Base-by-base conservation (phyloP, 2,888 invertebrate species). In the Spilosoma lubricipeda region DNA sequence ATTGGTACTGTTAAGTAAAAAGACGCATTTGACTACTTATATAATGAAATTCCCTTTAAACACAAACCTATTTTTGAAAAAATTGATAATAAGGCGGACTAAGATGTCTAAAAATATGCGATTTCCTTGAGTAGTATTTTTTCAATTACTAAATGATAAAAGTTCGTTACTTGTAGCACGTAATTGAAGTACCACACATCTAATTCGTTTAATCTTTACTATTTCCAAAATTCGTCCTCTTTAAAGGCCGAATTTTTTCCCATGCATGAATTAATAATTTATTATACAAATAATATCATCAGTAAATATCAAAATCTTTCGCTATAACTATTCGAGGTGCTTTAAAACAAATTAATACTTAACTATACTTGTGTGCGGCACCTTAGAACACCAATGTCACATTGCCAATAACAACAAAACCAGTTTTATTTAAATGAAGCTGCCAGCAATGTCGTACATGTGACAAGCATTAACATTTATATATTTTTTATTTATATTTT, bases 381-480 rank as follows among this genome's bases (percentile, higher is more conserved):
- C 52, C 70, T 65, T 65, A 52, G 70, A 67, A 75, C 72, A 72
- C 75, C 30, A 36, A 64, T 39, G 20, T n/a, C 15, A 33, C 48
- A 23, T 9, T 8, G 59, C 39, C 36, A 45, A 72, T 69, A 56
- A 69, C 59, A 3, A 36, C 74, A 67, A 79, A 84, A 75, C 73
- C 67, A 76, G 81, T 82, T 85, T 81, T 81, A n/a, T 81, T 66
- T 73, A 70, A 72, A 27, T 30, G 65, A 81, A 83, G 75, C 75
- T 66, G 63, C 70, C 76, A 77, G 77, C 79, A 75, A 74, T 73
- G 75, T 72, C 74, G 74, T 77, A 77, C 75, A 77, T 75, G 45
- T 77, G 72, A 78, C 75, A 84, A 84, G 84, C 84, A 48, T 78
- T 79, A 84, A 84, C 85, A 84, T 83, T 84, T 75, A 81, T 84